A percentile compares a stretch with the other conserved stretches of the same genome.
These are phyloP conservation scores for Holothuria leucospilota DNA, from an alignment of 53 echinoderm and acorn worm species.

Conservation along the genomic window DNA sequence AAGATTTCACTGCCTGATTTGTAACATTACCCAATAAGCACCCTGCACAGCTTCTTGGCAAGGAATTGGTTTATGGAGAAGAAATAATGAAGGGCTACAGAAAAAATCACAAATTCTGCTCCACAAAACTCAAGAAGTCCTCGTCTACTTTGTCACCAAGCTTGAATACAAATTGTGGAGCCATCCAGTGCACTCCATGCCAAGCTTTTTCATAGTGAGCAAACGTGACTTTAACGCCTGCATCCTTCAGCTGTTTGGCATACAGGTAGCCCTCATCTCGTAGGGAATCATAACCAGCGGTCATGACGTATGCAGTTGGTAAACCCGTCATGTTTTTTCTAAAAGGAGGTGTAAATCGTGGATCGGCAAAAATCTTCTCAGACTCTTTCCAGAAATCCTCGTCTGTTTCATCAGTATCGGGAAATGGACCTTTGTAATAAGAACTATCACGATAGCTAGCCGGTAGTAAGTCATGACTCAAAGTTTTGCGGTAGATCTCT, in stretches of 20 bases:
- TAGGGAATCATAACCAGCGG: constrained; percentile 70
- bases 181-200: constrained; percentile 27
- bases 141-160: constrained; percentile 4
- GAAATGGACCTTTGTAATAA: no score
- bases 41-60: no score
- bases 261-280: constrained; percentile 90
- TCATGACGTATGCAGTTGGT: constrained; percentile 73
- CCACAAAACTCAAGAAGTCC: not conserved
- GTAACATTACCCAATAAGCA: no score
- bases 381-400: constrained; percentile 62
- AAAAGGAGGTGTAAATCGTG: constrained; percentile 57
- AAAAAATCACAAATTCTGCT: not conserved
- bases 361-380: constrained; percentile 65
- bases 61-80: no score
- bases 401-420: constrained; percentile 35
- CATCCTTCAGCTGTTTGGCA: constrained; percentile 72
- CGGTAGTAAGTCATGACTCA: constrained; percentile 17
- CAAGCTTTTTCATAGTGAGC: constrained; percentile 59
- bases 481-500: not conserved
- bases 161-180: not conserved
- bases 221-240: constrained; percentile 68
- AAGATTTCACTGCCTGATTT: no score
- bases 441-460: constrained; percentile 5
- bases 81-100: no score
- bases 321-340: constrained; percentile 60